Conservation (phyloP, 2,888 invertebrate genomes). For the Sinhomidia bicolor region DNA sequence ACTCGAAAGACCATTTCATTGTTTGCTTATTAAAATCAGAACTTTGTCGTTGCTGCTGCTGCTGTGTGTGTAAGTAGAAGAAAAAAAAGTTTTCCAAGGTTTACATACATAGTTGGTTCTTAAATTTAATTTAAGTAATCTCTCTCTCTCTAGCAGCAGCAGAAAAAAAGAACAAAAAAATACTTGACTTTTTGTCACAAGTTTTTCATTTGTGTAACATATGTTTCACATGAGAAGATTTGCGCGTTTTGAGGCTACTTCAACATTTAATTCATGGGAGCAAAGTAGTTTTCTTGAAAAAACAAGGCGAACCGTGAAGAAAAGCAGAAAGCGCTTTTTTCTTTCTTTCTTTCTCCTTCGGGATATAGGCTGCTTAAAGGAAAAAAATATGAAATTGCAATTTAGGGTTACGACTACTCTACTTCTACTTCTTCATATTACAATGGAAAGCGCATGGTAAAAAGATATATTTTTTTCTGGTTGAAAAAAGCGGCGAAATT, state of each 20-base stretch:
- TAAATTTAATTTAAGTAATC: slow-evolving; percentile 21
- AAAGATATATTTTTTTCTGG: not conserved
- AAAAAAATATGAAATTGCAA: not conserved
- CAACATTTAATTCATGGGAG: not conserved
- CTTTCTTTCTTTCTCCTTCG: no score
- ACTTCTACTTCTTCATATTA: no score
- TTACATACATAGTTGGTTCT: no score
- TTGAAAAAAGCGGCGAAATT: not conserved
- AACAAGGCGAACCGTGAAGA: not conserved
- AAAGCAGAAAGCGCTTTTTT: not conserved
- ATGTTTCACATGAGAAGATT: not conserved
- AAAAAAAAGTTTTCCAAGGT: slow-evolving; percentile 15
- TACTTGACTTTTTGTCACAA: not conserved
- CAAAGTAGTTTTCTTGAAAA: not conserved
- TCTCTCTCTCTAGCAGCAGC: no score
- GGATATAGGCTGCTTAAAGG: not conserved
- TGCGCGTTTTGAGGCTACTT: not conserved
- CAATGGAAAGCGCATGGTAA: no score
- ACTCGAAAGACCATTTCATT: not conserved
- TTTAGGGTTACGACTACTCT: not conserved
- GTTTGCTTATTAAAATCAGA: not conserved
- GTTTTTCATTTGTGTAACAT: slow-evolving; percentile 48
- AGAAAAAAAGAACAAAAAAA: slow-evolving; percentile 24
- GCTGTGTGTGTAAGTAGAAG: no score
- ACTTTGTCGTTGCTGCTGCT: not conserved